Evolutionary conservation across 2,113 vertebrate genomes (phyloP), one percentile per base, ranked within the genome.

Genomic region (Psittacus erithacus): DNA sequence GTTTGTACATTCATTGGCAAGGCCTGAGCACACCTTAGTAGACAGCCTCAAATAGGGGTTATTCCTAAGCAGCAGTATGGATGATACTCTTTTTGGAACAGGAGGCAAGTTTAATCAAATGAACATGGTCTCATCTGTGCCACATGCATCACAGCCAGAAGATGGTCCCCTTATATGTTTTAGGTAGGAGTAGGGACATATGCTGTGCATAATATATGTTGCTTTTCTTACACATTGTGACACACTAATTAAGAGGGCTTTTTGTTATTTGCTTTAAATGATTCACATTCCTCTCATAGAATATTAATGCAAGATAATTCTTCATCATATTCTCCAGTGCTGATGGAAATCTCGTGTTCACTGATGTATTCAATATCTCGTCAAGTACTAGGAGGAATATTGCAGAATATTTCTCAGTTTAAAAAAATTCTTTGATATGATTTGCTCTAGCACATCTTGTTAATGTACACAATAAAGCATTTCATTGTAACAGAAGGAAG

Each of bases 361-460:
- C 1, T 13, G 44, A 53, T 69, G 25, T 41, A 94, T 88, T 89
- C 63, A 59, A 39, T 50, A 83, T 64, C 60, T 92, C 93, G 71
- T 87, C 90, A 91, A 84, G 68, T 77, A 92, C 71, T 55, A 29
- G 49, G 65, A 81, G 11, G 24, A 93, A 90, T 82, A 82, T 5
- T 39, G 41, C 10, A 75, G 79, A 39, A 16, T 92, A 47, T 63
- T 93, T 97, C 38, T 60, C 44, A 76, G 69, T 60, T 95, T 93
- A 39, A 95, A 86, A 96, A 76, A 7, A 38, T 74, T 43, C 35
- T 96, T 93, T 94, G 57, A 27, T 81, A n/a, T 85, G 70, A 93
- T 93, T 79, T 93, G 16, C 49, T 86, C 15, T 82, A 83, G 25
- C 35, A 86, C 46, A 49, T 78, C 64, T 90, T 84, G 33, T 68